A percentile compares a stretch with the other conserved stretches of the same genome.
phyloP scores from a whole-genome alignment of 2,888 invertebrate genomes.

The Agrotis segetum region DNA sequence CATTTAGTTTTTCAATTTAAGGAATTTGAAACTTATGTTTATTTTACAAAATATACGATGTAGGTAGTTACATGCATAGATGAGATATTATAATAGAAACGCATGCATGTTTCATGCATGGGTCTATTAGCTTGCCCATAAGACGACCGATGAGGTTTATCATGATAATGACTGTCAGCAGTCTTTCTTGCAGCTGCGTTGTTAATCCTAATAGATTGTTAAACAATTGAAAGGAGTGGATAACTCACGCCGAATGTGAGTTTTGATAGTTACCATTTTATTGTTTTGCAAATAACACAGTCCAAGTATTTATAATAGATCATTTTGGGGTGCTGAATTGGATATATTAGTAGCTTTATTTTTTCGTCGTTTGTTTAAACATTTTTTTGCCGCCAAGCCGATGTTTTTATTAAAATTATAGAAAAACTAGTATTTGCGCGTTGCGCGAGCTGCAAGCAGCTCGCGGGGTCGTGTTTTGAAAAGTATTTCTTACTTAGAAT shows the following conservation, averaged over 20 bases:
- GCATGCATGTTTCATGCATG: background rate
- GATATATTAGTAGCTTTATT: no score
- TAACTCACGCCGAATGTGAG: slow-evolving; percentile 4
- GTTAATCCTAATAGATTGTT: slow-evolving; percentile 7
- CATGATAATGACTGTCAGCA: background rate
- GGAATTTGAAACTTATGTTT: slow-evolving; percentile 3
- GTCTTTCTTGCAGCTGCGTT: slow-evolving; percentile 3
- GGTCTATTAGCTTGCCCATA: slow-evolving; percentile 2
- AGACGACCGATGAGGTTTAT: background rate
- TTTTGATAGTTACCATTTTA: slow-evolving; percentile 44
- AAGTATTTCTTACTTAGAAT: no score
- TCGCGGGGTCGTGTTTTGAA: no score
- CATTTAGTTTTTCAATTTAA: slow-evolving; percentile 50
- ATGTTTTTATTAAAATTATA: no score
- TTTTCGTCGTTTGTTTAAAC: no score
- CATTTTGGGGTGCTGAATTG: no score
- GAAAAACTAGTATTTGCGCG: no score
- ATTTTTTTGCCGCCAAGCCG: no score
- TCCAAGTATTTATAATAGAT: no score
- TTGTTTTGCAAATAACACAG: slow-evolving; percentile 7
- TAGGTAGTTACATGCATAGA: slow-evolving; percentile 27
- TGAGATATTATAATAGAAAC: slow-evolving; percentile 12
- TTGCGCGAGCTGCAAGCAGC: no score
- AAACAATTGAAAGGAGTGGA: background rate
- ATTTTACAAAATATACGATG: slow-evolving; percentile 20